These are phyloP conservation scores for Diorhabda elongata DNA, from an alignment of 1,140 invertebrate genomes.

Conservation along the genomic window DNA sequence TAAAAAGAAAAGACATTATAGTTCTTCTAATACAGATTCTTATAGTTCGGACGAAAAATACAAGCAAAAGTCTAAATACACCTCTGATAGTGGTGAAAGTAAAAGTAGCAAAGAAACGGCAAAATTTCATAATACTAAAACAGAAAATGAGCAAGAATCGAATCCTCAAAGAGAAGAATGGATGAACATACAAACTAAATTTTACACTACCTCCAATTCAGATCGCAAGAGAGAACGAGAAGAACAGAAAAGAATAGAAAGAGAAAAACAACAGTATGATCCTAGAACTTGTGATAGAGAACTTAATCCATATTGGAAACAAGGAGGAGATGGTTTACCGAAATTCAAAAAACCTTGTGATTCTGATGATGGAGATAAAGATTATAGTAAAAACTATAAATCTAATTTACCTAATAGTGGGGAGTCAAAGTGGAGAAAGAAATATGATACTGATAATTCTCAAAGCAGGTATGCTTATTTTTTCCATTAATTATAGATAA, in stretches of 20 bases:
- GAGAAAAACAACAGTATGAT: constrained; percentile 58
- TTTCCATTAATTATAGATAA: too few relatives aligned
- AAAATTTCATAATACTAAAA: background rate
- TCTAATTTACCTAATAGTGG: constrained; percentile 16
- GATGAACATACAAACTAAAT: constrained; percentile 48
- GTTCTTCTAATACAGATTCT: background rate
- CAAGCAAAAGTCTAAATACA: background rate
- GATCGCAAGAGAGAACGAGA: constrained; percentile 41
- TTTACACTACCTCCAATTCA: constrained; percentile 45
- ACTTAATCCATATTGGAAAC: constrained; percentile 91
- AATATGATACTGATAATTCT: background rate
- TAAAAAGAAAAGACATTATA: constrained; percentile 1
- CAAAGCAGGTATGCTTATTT: background rate
- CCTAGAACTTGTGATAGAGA: constrained; percentile 70
- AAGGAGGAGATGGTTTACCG: constrained; percentile 79
- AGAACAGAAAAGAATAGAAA: constrained; percentile 32
- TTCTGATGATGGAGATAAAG: constrained; percentile 16
- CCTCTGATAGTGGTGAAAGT: background rate
- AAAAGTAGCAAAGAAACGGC: background rate
- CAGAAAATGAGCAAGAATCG: background rate
- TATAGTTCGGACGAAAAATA: background rate
- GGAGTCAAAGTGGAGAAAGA: constrained; percentile 18
- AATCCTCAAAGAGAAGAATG: constrained; percentile 48
- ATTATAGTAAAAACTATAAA: constrained; percentile 17
- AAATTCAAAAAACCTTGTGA: constrained; percentile 53